Percentiles rank a stretch among this genome's conserved stretches.
Conservation (phyloP, 1,140 invertebrate species). For the Gryon sp. region DNA sequence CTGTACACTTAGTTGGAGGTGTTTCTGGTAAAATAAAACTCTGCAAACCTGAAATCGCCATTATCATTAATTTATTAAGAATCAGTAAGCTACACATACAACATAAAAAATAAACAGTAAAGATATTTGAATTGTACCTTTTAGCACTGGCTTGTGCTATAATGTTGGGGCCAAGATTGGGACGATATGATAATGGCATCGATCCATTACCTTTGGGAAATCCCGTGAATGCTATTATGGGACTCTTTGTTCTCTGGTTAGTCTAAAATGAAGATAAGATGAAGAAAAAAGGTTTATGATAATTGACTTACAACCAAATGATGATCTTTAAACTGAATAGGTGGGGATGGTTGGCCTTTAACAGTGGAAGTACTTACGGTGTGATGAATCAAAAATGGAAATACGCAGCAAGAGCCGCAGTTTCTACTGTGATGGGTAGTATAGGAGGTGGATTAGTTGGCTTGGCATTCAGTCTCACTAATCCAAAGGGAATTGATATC, state of each 20-base stretch:
- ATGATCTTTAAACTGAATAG: constrained; percentile 39
- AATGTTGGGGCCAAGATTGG: constrained; percentile 93
- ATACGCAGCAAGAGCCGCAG: constrained; percentile 92
- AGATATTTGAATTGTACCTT: too few relatives aligned
- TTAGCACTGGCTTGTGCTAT: constrained; percentile 90
- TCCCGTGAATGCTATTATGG: constrained; percentile 94
- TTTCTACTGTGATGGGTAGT: constrained; percentile 93
- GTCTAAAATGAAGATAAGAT: background rate
- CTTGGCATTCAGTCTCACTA: constrained; percentile 83
- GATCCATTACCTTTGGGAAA: constrained; percentile 89
- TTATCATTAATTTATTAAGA: too few relatives aligned
- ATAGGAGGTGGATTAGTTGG: constrained; percentile 92
- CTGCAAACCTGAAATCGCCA: constrained; percentile 14
- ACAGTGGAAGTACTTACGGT: constrained; percentile 93
- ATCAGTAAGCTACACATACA: too few relatives aligned
- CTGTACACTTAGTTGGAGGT: constrained; percentile 92
- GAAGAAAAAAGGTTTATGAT: constrained; percentile 1
- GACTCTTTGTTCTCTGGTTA: constrained; percentile 93
- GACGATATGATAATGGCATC: constrained; percentile 89
- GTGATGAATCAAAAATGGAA: constrained; percentile 89
- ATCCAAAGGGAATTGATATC: constrained; percentile 88
- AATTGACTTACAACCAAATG: background rate
- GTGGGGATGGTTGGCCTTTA: constrained; percentile 97
- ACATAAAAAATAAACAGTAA: too few relatives aligned
- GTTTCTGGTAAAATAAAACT: constrained; percentile 68